These are phyloP conservation scores for Porites divaricata DNA, from an alignment of 92 coral and sea anemone genomes.

Conservation along the genomic window DNA sequence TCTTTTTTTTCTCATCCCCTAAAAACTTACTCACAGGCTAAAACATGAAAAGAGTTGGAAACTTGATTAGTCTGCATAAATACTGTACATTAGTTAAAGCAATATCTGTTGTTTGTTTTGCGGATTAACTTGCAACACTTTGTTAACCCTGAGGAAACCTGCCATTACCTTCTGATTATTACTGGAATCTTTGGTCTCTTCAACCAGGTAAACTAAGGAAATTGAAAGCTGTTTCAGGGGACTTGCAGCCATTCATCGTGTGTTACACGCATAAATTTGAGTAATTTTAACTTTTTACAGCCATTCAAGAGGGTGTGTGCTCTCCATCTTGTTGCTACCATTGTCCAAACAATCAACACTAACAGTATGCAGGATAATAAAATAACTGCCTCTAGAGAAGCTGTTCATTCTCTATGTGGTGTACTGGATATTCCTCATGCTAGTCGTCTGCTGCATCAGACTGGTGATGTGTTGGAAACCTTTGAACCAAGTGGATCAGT, in stretches of 20 bases:
- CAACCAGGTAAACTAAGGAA: slow-evolving; percentile 65
- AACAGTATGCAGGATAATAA: slow-evolving; percentile 61
- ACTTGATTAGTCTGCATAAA: too few species aligned
- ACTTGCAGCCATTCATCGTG: too few species aligned
- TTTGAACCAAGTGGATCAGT: slow-evolving; percentile 49
- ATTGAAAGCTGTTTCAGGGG: neutral
- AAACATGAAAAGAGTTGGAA: too few species aligned
- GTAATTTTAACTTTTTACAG: slow-evolving; percentile 25
- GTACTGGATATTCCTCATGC: slow-evolving; percentile 75
- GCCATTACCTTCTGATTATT: slow-evolving; percentile 67
- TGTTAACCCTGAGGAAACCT: slow-evolving; percentile 64
- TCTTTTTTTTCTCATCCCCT: too few species aligned
- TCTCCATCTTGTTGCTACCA: slow-evolving; percentile 72
- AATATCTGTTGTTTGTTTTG: neutral
- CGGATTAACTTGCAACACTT: slow-evolving; percentile 66
- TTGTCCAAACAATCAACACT: slow-evolving; percentile 65
- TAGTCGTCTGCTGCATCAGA: slow-evolving; percentile 48
- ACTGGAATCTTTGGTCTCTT: slow-evolving; percentile 83
- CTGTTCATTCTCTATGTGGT: slow-evolving; percentile 79
- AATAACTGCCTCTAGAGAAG: slow-evolving; percentile 65
- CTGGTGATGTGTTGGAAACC: slow-evolving; percentile 51
- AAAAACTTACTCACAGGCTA: too few species aligned
- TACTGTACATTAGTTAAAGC: too few species aligned
- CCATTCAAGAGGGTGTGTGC: slow-evolving; percentile 82
- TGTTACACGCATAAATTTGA: too few species aligned